phyloP scores from a whole-genome alignment of 2,888 invertebrate species.

The Drosophila lutescens region DNA sequence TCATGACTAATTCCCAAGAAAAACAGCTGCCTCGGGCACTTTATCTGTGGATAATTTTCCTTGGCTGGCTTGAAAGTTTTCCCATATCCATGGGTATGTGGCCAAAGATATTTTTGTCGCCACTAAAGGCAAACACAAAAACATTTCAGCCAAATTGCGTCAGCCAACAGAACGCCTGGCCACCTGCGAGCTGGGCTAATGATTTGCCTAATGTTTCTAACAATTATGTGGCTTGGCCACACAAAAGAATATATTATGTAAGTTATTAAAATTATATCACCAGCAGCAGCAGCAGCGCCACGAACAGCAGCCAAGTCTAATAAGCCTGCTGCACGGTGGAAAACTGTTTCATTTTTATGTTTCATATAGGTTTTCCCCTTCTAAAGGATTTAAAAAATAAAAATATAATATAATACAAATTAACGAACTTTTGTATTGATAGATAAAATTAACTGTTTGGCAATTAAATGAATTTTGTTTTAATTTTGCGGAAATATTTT shows the following conservation, averaged over 20 bases:
- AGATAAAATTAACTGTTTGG: no score
- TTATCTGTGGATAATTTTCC: slow-evolving; percentile 33
- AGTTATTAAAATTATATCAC: slow-evolving; percentile 78
- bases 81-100: slow-evolving; percentile 31
- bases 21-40: slow-evolving; percentile 28
- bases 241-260: slow-evolving; percentile 77
- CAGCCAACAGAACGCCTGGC: slow-evolving; percentile 23
- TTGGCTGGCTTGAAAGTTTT: slow-evolving; percentile 38
- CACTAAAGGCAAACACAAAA: slow-evolving; percentile 44
- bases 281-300: slow-evolving; percentile 47
- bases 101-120: slow-evolving; percentile 27
- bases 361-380: background rate
- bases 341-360: background rate
- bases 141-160: slow-evolving; percentile 42
- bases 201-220: slow-evolving; percentile 78
- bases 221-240: slow-evolving; percentile 70
- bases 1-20: slow-evolving; percentile 29
- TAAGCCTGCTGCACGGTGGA: slow-evolving; percentile 58
- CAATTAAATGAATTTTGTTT: no score
- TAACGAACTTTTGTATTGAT: no score
- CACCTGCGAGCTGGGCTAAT: slow-evolving; percentile 57
- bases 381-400: background rate
- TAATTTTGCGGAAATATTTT: no score
- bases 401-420: no score
- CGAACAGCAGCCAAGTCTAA: slow-evolving; percentile 51